Percentiles rank a stretch among this genome's conserved stretches.
Conservation (phyloP, 1,140 invertebrate genomes). For the Sarcophaga peregrina region DNA sequence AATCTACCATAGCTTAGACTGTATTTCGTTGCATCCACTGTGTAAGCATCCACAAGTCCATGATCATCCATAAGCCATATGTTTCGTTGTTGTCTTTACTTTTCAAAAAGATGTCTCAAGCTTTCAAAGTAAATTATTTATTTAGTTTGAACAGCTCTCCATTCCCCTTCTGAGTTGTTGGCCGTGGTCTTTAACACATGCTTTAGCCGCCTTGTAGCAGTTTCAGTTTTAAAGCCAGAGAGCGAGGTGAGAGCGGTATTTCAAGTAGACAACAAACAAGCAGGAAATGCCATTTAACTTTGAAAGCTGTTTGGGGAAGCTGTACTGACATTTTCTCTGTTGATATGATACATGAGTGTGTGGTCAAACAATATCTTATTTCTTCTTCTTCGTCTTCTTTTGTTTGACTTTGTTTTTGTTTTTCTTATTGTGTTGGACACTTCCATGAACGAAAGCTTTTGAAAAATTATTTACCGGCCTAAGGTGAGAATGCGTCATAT, state of each 20-base stretch:
- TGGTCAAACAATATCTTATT: not conserved
- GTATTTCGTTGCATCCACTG: no score
- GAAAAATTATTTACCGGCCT: conserved; percentile 31
- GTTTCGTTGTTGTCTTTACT: not conserved
- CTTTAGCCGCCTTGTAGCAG: not conserved
- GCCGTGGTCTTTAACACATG: not conserved
- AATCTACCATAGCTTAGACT: not conserved
- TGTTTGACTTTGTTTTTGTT: not conserved
- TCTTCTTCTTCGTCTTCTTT: not conserved
- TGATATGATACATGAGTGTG: conserved; percentile 23
- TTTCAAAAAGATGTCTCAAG: conserved; percentile 34
- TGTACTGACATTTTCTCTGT: conserved; percentile 36
- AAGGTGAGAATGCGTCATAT: conserved; percentile 37
- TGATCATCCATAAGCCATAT: not conserved
- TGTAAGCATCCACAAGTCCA: no score
- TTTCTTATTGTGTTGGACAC: not conserved
- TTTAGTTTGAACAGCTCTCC: not conserved
- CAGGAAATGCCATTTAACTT: conserved; percentile 41
- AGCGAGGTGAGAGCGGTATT: not conserved
- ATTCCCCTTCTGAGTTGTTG: not conserved
- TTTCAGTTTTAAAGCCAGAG: not conserved
- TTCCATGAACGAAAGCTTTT: no score
- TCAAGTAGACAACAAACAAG: not conserved
- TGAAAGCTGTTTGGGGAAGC: conserved; percentile 38
- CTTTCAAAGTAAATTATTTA: conserved; percentile 24